Evolutionary conservation across 2,797 vertebrate genomes (phyloP).

Genomic region (Microcaecilia unicolor): DNA sequence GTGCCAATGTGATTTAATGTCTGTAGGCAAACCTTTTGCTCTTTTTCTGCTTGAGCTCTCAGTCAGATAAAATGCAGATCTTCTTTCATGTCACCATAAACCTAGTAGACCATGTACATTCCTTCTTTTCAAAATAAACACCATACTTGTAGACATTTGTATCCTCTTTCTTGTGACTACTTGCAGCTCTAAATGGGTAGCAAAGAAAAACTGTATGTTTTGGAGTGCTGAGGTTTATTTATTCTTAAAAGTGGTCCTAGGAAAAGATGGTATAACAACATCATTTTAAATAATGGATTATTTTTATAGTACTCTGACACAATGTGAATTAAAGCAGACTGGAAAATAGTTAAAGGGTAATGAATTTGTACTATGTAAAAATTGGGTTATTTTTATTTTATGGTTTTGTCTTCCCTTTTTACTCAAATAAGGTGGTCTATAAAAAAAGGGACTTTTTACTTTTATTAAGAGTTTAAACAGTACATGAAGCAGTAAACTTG

Average conservation of each 20-base stretch:
- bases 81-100: constrained; percentile 27
- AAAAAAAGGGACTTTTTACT: no score
- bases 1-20: constrained; percentile 28
- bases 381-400: no score
- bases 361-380: no score
- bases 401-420: no score
- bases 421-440: no score
- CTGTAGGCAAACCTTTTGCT: constrained; percentile 19
- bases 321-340: no score
- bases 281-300: no score
- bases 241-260: neutral
- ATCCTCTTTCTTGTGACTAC: constrained; percentile 11
- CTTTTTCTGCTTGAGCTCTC: constrained; percentile 20
- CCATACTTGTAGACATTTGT: constrained; percentile 11
- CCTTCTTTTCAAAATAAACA: constrained; percentile 19
- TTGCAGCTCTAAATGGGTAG: constrained; percentile 2
- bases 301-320: no score
- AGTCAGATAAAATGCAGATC: constrained; percentile 33
- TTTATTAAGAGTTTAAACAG: no score
- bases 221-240: neutral
- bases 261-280: no score
- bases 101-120: constrained; percentile 12
- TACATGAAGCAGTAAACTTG: no score
- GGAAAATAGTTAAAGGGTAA: no score
- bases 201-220: neutral